A percentile compares a stretch with the other conserved stretches of the same genome.
Conservation (phyloP, 2,797 vertebrate species). For the Toxotes lorentzi region DNA sequence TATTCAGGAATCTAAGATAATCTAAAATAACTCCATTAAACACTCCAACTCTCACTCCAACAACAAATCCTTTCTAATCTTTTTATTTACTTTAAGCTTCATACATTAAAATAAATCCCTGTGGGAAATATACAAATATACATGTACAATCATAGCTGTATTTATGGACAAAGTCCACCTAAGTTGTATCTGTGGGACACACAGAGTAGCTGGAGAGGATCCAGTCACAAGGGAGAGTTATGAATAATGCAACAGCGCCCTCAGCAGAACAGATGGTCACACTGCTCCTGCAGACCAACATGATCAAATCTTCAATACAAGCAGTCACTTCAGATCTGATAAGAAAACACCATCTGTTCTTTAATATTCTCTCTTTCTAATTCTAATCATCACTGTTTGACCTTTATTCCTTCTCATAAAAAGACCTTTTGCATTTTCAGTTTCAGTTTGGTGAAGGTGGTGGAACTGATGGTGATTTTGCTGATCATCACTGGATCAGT, state of each 20-base stretch:
- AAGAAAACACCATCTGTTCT: no score
- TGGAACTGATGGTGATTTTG: neutral
- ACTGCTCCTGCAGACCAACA: neutral
- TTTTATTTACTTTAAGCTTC: no score
- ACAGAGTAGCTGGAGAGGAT: neutral
- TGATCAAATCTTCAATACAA: neutral
- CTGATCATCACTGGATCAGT: neutral
- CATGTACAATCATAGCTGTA: neutral
- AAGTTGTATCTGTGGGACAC: neutral
- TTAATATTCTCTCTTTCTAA: no score
- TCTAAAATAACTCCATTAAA: no score
- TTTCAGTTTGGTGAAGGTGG: neutral
- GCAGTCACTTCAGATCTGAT: neutral
- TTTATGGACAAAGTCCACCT: no score
- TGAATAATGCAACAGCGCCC: neutral
- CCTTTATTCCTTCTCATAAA: neutral
- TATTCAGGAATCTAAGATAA: no score
- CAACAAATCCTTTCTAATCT: no score
- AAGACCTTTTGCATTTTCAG: neutral
- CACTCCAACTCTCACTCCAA: no score
- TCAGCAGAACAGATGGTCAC: constrained; percentile 13
- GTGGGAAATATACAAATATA: neutral
- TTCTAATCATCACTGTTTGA: neutral
- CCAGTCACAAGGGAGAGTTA: neutral
- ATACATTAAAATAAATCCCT: neutral